These are phyloP conservation scores for Germaria angustata DNA, from an alignment of 2,888 invertebrate species.

Conservation along the genomic window DNA sequence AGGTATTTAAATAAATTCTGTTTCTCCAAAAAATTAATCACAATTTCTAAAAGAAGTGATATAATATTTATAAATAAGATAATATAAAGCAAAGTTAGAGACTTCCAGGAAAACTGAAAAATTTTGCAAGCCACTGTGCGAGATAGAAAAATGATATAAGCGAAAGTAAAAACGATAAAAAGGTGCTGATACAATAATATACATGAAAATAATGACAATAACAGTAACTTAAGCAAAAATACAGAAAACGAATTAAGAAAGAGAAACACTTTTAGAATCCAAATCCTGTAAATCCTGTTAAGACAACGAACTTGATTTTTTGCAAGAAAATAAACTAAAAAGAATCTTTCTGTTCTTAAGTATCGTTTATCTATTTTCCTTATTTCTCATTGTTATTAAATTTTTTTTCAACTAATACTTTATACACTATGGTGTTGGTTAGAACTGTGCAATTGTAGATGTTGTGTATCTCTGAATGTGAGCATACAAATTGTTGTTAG, in stretches of 20 bases:
- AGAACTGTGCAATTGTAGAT: neutral
- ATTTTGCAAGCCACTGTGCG: too few relatives aligned
- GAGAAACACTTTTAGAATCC: slow-evolving; percentile 65
- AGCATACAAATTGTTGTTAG: slow-evolving; percentile 45
- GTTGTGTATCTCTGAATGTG: slow-evolving; percentile 4
- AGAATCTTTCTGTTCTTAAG: slow-evolving; percentile 23
- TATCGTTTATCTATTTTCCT: slow-evolving; percentile 36
- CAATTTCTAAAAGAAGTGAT: too few relatives aligned
- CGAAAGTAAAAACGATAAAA: slow-evolving; percentile 40
- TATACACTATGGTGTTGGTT: neutral
- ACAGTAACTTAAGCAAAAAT: slow-evolving; percentile 22
- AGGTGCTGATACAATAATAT: slow-evolving; percentile 49
- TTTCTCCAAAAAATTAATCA: too few relatives aligned
- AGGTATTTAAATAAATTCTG: too few relatives aligned
- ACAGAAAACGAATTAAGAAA: slow-evolving; percentile 16
- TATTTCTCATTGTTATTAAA: neutral
- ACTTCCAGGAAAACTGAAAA: neutral
- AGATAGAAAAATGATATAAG: slow-evolving; percentile 25
- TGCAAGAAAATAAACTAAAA: slow-evolving; percentile 47
- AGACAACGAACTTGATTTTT: slow-evolving; percentile 54
- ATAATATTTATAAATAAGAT: too few relatives aligned
- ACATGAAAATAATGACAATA: slow-evolving; percentile 35
- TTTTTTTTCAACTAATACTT: neutral
- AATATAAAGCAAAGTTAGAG: too few relatives aligned
- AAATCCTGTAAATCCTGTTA: slow-evolving; percentile 66